A percentile compares a stretch with the other conserved stretches of the same genome.
phyloP scores from a whole-genome alignment of 2,888 invertebrate genomes.

The Eupithecia exiguata region DNA sequence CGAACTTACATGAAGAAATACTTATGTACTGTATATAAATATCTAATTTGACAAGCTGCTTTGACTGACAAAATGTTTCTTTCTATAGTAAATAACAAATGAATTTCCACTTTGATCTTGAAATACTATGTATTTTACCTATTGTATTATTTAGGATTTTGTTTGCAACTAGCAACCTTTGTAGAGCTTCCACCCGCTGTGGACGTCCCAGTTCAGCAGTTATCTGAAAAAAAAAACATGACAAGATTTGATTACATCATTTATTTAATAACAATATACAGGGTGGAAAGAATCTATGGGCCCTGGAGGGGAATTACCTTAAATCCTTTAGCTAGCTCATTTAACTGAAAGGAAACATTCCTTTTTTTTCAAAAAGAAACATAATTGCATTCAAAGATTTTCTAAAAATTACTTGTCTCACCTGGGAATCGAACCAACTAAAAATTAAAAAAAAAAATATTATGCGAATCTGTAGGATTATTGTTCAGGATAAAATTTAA shows the following conservation, averaged over 20 bases:
- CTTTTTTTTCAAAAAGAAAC: too few species aligned
- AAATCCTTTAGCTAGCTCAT: too few species aligned
- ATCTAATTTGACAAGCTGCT: background rate
- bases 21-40: background rate
- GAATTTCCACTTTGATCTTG: background rate
- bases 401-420: too few species aligned
- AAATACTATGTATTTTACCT: background rate
- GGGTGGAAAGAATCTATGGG: too few species aligned
- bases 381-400: too few species aligned
- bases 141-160: constrained; percentile 15
- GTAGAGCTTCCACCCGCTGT: constrained; percentile 51
- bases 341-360: too few species aligned
- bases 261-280: too few species aligned
- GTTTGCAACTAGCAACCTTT: constrained; percentile 10
- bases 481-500: too few species aligned
- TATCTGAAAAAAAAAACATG: constrained; percentile 47
- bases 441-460: too few species aligned
- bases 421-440: too few species aligned
- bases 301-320: too few species aligned
- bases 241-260: background rate
- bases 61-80: background rate
- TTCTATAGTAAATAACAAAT: background rate
- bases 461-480: too few species aligned
- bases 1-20: background rate
- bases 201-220: constrained; percentile 52